A percentile compares a stretch with the other conserved stretches of the same genome.
These are phyloP conservation scores for Drosophila mayaguana DNA, from an alignment of 2,888 invertebrate genomes.

Conservation along the genomic window DNA sequence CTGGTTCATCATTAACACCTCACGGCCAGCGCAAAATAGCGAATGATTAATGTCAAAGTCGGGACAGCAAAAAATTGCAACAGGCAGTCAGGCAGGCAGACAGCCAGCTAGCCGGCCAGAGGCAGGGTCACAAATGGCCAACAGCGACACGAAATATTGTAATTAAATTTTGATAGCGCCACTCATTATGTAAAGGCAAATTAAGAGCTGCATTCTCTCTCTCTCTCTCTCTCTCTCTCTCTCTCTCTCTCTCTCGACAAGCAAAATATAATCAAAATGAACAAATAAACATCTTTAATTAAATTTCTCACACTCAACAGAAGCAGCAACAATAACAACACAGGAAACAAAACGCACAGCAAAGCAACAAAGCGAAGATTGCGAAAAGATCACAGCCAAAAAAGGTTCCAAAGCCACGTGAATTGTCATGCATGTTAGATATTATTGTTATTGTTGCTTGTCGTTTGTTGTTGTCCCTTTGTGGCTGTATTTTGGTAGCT, in stretches of 20 bases:
- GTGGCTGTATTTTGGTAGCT: not conserved
- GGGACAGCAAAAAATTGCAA: slow-evolving; percentile 19
- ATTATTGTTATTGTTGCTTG: slow-evolving; percentile 3
- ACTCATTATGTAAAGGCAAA: slow-evolving; percentile 65
- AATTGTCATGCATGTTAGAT: slow-evolving; percentile 25
- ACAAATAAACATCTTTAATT: slow-evolving; percentile 29
- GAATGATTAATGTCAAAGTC: slow-evolving; percentile 78
- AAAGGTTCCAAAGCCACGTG: slow-evolving; percentile 35
- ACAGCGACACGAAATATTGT: slow-evolving; percentile 34
- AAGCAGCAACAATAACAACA: slow-evolving; percentile 11
- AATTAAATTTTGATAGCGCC: slow-evolving; percentile 60
- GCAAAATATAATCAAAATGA: slow-evolving; percentile 1
- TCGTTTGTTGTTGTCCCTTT: slow-evolving; percentile 14
- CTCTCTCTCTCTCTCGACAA: slow-evolving; percentile 2
- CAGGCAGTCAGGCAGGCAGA: not conserved
- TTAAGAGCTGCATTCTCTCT: slow-evolving; percentile 39
- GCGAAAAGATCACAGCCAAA: slow-evolving; percentile 32
- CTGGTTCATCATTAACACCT: slow-evolving; percentile 64
- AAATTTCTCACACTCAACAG: slow-evolving; percentile 53
- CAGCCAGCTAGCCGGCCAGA: not conserved
- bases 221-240: too few relatives aligned
- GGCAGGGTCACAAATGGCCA: slow-evolving; percentile 21
- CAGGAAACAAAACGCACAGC: slow-evolving; percentile 43
- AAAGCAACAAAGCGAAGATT: slow-evolving; percentile 40
- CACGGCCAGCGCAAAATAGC: slow-evolving; percentile 56